Evolutionary conservation across 2,888 invertebrate genomes (phyloP).

Genomic region (Thymelicus sylvestris): DNA sequence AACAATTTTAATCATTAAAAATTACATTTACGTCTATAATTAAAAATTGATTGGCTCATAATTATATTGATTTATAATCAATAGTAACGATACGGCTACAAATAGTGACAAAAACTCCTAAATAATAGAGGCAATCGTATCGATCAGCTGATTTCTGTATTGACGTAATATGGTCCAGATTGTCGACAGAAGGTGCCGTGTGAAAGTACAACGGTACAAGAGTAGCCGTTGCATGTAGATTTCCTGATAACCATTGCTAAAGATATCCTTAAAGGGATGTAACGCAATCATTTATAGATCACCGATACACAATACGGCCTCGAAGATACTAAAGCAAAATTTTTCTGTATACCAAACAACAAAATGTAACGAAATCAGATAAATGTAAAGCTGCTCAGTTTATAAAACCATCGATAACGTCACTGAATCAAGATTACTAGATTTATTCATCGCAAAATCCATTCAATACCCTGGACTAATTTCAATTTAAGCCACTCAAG

Average conservation of each 20-base stretch:
- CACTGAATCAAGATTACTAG: background rate
- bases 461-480: slow-evolving; percentile 1
- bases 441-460: background rate
- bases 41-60: background rate
- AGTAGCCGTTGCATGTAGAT: background rate
- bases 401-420: background rate
- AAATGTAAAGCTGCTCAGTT: background rate
- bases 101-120: background rate
- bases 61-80: background rate
- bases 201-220: slow-evolving; percentile 18
- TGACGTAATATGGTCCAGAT: background rate
- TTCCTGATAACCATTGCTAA: slow-evolving; percentile 16
- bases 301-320: background rate
- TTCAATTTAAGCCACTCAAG: background rate
- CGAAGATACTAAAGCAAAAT: background rate
- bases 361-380: background rate
- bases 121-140: background rate
- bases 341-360: background rate
- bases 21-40: background rate
- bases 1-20: no score
- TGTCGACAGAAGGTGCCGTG: slow-evolving; percentile 4
- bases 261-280: slow-evolving; percentile 17
- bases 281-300: slow-evolving; percentile 6
- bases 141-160: background rate
- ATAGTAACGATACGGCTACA: background rate